phyloP scores from a whole-genome alignment of 2,797 vertebrate genomes.

The Lutjanus argentimaculatus region DNA sequence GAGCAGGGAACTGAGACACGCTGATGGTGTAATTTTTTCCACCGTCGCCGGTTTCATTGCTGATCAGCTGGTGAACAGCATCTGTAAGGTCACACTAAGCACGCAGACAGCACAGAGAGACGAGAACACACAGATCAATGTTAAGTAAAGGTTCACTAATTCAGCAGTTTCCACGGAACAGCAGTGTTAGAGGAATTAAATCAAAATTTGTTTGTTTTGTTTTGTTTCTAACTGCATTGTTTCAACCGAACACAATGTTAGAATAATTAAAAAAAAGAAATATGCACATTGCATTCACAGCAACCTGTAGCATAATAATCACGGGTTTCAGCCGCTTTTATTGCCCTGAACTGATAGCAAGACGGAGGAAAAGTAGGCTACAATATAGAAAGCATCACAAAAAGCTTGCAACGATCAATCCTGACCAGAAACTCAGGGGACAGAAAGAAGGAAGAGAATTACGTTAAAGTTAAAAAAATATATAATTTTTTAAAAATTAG shows the following conservation, averaged over 20 bases:
- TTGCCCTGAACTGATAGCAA: neutral
- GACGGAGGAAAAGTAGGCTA: neutral
- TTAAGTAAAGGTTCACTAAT: neutral
- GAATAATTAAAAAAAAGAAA: neutral
- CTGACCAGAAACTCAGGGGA: slow-evolving; percentile 1
- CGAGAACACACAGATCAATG: neutral
- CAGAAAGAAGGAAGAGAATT: neutral
- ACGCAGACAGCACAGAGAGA: slow-evolving; percentile 27
- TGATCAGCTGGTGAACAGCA: slow-evolving; percentile 77
- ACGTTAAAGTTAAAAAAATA: too few species aligned
- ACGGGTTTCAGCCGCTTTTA: slow-evolving; percentile 5
- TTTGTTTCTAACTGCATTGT: neutral
- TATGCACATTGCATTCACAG: neutral
- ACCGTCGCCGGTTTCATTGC: slow-evolving; percentile 6
- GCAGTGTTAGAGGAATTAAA: neutral
- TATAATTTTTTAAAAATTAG: neutral
- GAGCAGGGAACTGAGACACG: slow-evolving; percentile 73
- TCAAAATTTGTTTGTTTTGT: neutral
- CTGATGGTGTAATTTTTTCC: slow-evolving; percentile 11
- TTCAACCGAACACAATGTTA: neutral
- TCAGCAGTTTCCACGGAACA: neutral
- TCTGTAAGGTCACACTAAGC: slow-evolving; percentile 74
- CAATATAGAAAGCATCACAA: neutral
- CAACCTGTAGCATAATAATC: neutral
- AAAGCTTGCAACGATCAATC: neutral